Conservation (phyloP, 2,113 vertebrate species). For the Pangasianodon hypophthalmus region DNA sequence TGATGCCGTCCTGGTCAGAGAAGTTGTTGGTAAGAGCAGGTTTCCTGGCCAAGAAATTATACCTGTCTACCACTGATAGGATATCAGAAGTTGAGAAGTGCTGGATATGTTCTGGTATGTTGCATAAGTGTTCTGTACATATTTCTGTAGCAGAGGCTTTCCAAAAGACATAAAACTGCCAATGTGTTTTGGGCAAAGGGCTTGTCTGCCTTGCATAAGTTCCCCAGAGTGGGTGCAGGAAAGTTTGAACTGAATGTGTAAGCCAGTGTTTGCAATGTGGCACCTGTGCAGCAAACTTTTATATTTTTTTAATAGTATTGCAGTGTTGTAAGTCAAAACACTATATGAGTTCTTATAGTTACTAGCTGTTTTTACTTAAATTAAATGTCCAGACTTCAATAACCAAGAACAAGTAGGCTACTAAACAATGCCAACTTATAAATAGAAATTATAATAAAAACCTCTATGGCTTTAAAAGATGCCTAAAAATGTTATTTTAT, state of each 20-base stretch:
- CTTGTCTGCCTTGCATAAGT: background rate
- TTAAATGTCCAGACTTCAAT: background rate
- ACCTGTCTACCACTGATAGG: background rate
- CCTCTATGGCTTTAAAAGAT: background rate
- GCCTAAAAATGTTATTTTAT: background rate
- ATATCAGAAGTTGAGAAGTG: background rate
- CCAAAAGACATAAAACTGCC: slow-evolving; percentile 16
- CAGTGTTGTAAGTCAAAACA: background rate
- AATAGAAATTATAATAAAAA: background rate
- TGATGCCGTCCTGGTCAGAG: slow-evolving; percentile 81
- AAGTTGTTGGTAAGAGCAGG: slow-evolving; percentile 79
- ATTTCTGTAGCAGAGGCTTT: background rate
- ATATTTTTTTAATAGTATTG: background rate
- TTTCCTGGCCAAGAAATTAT: background rate
- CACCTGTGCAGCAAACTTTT: background rate
- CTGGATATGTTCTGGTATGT: background rate
- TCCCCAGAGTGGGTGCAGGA: background rate
- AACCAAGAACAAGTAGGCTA: background rate
- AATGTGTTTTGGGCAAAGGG: background rate
- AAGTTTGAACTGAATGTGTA: slow-evolving; percentile 25
- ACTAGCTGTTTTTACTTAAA: background rate
- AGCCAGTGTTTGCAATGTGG: background rate
- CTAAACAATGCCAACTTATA: background rate
- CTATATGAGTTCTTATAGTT: background rate
- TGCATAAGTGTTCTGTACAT: background rate